Conservation (phyloP, 2,888 invertebrate species). For the Andrena chrysosceles region DNA sequence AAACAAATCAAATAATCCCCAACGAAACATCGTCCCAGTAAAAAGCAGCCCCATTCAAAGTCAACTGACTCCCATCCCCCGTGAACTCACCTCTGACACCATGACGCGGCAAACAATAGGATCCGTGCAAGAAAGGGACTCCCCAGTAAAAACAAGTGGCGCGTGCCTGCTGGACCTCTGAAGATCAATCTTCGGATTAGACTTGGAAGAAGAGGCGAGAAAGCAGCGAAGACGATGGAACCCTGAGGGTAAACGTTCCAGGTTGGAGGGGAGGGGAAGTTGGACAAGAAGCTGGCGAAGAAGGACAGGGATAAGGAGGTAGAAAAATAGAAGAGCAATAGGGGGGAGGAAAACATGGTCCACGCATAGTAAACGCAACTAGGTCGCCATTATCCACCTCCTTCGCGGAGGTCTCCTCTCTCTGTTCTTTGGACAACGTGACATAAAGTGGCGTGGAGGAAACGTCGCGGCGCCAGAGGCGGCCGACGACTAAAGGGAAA, state of each 20-base stretch:
- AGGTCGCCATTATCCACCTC: conserved; percentile 11
- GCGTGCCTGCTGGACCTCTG: conserved; percentile 26
- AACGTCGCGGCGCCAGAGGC: conserved; percentile 62
- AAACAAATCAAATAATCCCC: neutral
- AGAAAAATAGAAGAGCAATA: neutral
- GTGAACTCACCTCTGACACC: neutral
- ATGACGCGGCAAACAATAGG: conserved; percentile 29
- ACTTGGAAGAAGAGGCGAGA: neutral
- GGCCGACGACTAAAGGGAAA: conserved; percentile 60
- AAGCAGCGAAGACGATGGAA: neutral
- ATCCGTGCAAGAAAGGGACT: neutral
- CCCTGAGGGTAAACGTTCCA: neutral
- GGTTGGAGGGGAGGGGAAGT: neutral
- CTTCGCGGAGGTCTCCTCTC: conserved; percentile 22
- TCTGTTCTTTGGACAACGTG: conserved; percentile 50
- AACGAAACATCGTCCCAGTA: neutral
- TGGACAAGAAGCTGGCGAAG: neutral
- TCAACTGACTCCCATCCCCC: neutral
- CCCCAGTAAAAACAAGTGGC: conserved; percentile 36
- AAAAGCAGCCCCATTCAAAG: neutral
- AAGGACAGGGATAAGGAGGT: neutral
- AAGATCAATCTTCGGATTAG: conserved; percentile 58
- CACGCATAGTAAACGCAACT: conserved; percentile 22
- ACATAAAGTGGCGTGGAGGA: conserved; percentile 71
- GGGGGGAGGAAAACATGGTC: neutral